Base-by-base conservation (phyloP, 2,113 vertebrate species). In the Caretta caretta region DNA sequence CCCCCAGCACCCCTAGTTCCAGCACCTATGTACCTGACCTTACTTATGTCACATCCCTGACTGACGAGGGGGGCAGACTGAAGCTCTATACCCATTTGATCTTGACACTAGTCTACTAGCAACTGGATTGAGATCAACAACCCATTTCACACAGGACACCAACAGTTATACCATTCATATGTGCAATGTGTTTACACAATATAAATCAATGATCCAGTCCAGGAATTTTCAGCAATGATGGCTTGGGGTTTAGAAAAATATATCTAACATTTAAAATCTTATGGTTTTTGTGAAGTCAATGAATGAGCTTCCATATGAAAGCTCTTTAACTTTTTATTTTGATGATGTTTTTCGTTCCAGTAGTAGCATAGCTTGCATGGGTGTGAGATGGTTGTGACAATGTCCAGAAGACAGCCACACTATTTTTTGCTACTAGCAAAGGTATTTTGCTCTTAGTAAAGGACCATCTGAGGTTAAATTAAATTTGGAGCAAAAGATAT, bases 401-500 rank as follows among this genome's bases (percentile, higher is more conserved):
- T 50, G 83, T 88, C 57, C 31, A 81, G 81, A 95, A 94, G 42
- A 92, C 92, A 57, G 75, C 8, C 84, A 38, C 13, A 88, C 4
- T 95, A 8, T 62, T 91, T 95, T 87, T 59, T 72, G 13, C 72
- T 27, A 76, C 38, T 46, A 46, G 62, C 14, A n/a, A n/a, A 14
- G 38, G 72, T 46, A 46, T 75, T 75, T 46, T 1, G 0, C 10
- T 84, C 89, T 92, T 90, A 92, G 13, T 80, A 65, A 86, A 94
- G 90, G 87, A 20, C 9, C n/a, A 87, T 38, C 8, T 65, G 27
- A 76, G 75, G 87, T n/a, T 83, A 95, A 94, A 94, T 95, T 72
- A 90, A 95, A 93, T 91, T 83, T 51, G 46, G 89, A 94, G 79
- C 50, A 94, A 88, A 92, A 89, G 13, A 50, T 75, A 83, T 96